Evolutionary conservation across 2,888 invertebrate species (phyloP), one percentile per base, ranked within the genome.

Genomic region (Pterobdella sp.): DNA sequence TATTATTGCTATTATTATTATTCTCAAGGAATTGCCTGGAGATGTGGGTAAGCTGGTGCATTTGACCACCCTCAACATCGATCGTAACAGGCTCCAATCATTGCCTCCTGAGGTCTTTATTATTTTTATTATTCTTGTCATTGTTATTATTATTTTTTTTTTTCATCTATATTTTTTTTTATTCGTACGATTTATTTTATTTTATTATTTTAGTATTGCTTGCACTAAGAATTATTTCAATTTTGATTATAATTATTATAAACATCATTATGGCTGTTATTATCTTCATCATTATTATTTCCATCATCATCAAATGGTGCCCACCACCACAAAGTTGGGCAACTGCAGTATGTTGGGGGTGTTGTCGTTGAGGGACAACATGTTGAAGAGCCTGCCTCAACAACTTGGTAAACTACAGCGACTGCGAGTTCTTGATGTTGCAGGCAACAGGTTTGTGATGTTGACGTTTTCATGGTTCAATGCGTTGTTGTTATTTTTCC

Each of bases 401-500:
- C 92, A 94, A 85, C 87, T 97, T 81, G 97, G 97, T 77, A 91
- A 92, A 83, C 93, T 97, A 84, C 89, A 88, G 80, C 89, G 91
- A 79, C 87, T 99, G 77, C 94, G 94, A 83, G 98, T 99, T 36
- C 87, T 98, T 79, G 97, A 98, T 86, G 93, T 97, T 64, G 94
- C 94, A 76, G 95, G 95, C 76, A 97, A 97, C 90, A 68, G 73
- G 90, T 90, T 3, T 22, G 37, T 37, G 36, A 34, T 32, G 14
- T 64, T 64, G 42, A 3, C 36, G 3, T 29, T 22, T 2, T 64
- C 10, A 14, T 7, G 42, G 7, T 7, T 7, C 18, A 42, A 14
- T 7, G 7, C 10, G 42, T 18, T 42, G 42, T 42, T 7, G 42
- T 42, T 42, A 18, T 42, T 42, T 42, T 7, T 42, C 10, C 10